phyloP scores from a whole-genome alignment of 2,888 invertebrate species.

The Zaprionus lineosus region DNA sequence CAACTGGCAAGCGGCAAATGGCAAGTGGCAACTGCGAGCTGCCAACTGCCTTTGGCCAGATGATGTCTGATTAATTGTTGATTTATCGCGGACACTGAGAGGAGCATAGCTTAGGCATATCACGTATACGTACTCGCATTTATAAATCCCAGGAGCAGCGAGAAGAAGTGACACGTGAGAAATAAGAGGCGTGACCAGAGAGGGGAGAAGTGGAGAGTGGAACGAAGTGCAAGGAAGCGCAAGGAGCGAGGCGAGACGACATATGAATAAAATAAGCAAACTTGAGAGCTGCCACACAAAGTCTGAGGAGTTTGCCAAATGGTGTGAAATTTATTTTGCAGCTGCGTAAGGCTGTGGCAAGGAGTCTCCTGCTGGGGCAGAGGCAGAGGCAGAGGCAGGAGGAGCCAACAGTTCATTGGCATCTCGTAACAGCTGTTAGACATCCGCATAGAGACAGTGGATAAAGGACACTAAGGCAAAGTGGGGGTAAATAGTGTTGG shows the following conservation, averaged over 20 bases:
- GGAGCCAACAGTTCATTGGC: slow-evolving; percentile 72
- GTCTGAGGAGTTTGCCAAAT: slow-evolving; percentile 60
- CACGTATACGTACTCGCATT: slow-evolving; percentile 56
- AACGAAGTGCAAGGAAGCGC: slow-evolving; percentile 1
- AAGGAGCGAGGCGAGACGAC: background rate
- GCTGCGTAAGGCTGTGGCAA: background rate
- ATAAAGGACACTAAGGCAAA: background rate
- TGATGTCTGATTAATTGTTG: slow-evolving; percentile 80
- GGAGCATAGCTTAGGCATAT: slow-evolving; percentile 36
- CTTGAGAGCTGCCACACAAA: slow-evolving; percentile 24
- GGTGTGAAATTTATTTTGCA: slow-evolving; percentile 68
- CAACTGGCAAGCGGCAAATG: slow-evolving; percentile 31
- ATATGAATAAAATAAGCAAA: slow-evolving; percentile 46
- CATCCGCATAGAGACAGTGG: background rate
- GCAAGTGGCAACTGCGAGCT: slow-evolving; percentile 13
- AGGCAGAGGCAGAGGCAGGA: slow-evolving; percentile 17
- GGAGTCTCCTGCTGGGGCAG: background rate
- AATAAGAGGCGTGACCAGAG: slow-evolving; percentile 2
- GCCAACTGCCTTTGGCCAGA: slow-evolving; percentile 54
- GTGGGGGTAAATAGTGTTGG: background rate
- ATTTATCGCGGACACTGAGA: slow-evolving; percentile 72
- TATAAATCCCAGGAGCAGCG: slow-evolving; percentile 40
- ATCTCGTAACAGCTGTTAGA: slow-evolving; percentile 61
- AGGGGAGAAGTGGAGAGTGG: background rate
- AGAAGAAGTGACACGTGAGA: too few relatives aligned